Evolutionary conservation across 2,797 vertebrate genomes (phyloP).

Genomic region (Tarsius wallacei): DNA sequence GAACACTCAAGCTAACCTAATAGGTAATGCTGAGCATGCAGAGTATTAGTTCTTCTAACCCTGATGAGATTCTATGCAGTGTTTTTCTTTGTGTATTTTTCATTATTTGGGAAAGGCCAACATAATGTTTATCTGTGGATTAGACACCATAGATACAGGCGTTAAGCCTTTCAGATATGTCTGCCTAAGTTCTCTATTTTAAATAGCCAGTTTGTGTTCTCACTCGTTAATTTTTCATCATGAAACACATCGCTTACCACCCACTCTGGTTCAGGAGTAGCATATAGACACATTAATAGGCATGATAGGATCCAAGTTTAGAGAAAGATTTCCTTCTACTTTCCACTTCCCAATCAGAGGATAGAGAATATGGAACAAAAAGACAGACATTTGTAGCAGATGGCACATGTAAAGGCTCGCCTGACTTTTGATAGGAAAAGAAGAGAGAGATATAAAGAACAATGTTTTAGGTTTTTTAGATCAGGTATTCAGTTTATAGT

Average conservation of each 20-base stretch:
- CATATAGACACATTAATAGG: not conserved
- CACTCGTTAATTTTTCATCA: not conserved
- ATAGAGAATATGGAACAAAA: not conserved
- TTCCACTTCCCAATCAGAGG: not conserved
- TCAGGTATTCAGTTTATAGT: not conserved
- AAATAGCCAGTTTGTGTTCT: not conserved
- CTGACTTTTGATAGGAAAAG: not conserved
- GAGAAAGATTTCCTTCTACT: not conserved
- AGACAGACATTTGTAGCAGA: rapidly evolving
- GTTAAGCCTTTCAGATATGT: slow-evolving; percentile 56
- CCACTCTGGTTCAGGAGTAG: not conserved
- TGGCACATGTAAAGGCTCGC: not conserved
- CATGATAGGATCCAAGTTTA: not conserved
- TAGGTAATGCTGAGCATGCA: not conserved
- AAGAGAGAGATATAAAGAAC: not conserved
- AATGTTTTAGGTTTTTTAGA: not conserved
- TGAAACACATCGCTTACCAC: not conserved
- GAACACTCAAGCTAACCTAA: not conserved
- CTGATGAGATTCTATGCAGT: slow-evolving; percentile 38
- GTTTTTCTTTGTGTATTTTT: slow-evolving; percentile 68
- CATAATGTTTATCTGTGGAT: slow-evolving; percentile 72
- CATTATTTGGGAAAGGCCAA: slow-evolving; percentile 67
- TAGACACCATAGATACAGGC: slow-evolving; percentile 18
- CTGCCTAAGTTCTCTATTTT: slow-evolving; percentile 46
- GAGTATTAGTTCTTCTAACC: slow-evolving; percentile 46